These are phyloP conservation scores for Columba guinea DNA, from an alignment of 2,797 vertebrate genomes.

Conservation along the genomic window DNA sequence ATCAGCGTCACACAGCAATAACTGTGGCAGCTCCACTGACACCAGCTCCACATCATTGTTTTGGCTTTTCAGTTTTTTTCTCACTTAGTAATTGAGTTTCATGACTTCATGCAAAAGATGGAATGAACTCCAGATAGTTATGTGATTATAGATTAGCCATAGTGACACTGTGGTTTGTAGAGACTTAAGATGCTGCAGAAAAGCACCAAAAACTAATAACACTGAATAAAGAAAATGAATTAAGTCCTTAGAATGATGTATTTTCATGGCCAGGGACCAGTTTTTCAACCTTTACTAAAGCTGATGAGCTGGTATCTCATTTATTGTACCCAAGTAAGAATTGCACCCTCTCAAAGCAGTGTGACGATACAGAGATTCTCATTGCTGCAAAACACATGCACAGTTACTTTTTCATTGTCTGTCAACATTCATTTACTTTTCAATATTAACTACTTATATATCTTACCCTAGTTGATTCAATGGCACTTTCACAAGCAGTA, in stretches of 20 bases:
- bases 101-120: conserved; percentile 8
- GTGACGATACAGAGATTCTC: not conserved
- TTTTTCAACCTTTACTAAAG: not conserved
- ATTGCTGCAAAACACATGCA: not conserved
- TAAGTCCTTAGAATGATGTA: conserved; percentile 29
- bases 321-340: not conserved
- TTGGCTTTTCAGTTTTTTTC: not conserved
- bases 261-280: conserved; percentile 41
- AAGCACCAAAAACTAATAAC: conserved; percentile 32
- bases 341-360: not conserved
- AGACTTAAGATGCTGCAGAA: conserved; percentile 34
- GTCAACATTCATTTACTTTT: not conserved
- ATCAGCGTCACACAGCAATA: not conserved
- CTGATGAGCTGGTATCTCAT: not conserved
- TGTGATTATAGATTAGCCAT: conserved; percentile 37
- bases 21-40: not conserved
- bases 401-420: not conserved
- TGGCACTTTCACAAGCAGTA: not conserved
- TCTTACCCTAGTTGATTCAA: not conserved
- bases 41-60: conserved; percentile 1
- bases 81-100: conserved; percentile 56
- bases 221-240: conserved; percentile 32
- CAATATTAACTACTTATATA: not conserved
- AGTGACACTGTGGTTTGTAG: conserved; percentile 20
- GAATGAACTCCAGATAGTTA: conserved; percentile 31